These are phyloP conservation scores for Hyperoplus immaculatus DNA, from an alignment of 2,797 vertebrate species.

Conservation along the genomic window DNA sequence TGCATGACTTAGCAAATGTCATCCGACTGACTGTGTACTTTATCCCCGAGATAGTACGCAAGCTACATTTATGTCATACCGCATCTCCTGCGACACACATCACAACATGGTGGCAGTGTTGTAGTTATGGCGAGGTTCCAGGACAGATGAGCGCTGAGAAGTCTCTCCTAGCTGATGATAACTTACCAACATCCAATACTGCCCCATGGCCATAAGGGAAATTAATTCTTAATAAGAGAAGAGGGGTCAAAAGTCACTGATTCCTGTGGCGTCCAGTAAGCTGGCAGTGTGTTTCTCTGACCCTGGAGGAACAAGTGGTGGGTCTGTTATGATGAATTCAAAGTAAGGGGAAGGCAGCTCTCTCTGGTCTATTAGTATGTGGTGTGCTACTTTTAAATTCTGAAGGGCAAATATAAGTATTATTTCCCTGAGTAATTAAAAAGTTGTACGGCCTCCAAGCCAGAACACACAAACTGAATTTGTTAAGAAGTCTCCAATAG, in stretches of 20 bases:
- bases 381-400: conserved; percentile 1
- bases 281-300: conserved; percentile 33
- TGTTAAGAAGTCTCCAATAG: background rate
- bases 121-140: background rate
- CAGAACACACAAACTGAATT: conserved; percentile 4
- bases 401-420: conserved; percentile 11
- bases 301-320: conserved; percentile 17
- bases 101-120: conserved; percentile 11
- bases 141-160: conserved; percentile 63
- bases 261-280: conserved; percentile 52
- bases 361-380: background rate
- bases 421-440: conserved; percentile 1
- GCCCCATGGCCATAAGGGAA: conserved; percentile 22
- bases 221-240: conserved; percentile 42
- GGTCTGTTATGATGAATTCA: conserved; percentile 45
- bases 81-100: conserved; percentile 2
- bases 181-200: conserved; percentile 36
- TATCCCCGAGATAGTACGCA: conserved; percentile 1
- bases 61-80: conserved; percentile 30
- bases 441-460: background rate
- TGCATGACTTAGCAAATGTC: conserved; percentile 12
- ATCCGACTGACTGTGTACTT: conserved; percentile 11
- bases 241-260: conserved; percentile 52
- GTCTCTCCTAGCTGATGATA: conserved; percentile 41
- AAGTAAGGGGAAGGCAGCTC: conserved; percentile 24